Evolutionary conservation across 1,140 invertebrate genomes (phyloP).

Genomic region (Tetragonula clypearis): DNA sequence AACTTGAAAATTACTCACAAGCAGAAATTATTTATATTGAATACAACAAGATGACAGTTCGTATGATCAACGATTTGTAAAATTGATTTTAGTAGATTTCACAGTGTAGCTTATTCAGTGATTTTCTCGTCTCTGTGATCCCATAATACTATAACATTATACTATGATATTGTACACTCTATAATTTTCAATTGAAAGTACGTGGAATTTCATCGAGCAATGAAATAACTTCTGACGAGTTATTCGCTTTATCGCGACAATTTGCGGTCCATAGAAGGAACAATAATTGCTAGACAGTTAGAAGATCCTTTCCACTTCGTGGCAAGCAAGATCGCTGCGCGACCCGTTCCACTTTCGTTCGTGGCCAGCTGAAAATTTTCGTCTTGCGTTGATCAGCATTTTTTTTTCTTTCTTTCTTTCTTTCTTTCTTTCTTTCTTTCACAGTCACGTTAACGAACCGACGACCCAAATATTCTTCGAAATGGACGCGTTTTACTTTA

Average conservation of each 20-base stretch:
- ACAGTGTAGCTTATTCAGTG: too few species aligned
- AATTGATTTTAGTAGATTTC: background rate
- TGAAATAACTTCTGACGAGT: background rate
- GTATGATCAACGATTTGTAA: background rate
- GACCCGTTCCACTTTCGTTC: slow-evolving; percentile 60
- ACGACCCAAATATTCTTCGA: slow-evolving; percentile 25
- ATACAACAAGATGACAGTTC: background rate
- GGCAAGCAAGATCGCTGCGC: slow-evolving; percentile 30
- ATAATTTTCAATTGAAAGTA: background rate
- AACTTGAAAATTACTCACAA: background rate
- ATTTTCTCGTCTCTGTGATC: background rate
- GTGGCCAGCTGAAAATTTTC: slow-evolving; percentile 36
- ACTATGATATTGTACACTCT: background rate
- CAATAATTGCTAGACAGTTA: background rate
- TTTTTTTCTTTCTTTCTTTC: background rate
- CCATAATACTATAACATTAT: too few species aligned
- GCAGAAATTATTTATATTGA: background rate
- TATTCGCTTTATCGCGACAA: background rate
- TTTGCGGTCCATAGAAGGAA: background rate
- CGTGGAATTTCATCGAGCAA: background rate
- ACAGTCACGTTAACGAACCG: slow-evolving; percentile 12
- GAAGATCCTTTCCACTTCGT: slow-evolving; percentile 36
- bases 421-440: background rate
- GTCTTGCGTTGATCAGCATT: slow-evolving; percentile 12
- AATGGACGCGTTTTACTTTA: slow-evolving; percentile 22